Evolutionary conservation across 1,140 invertebrate genomes (phyloP).

Genomic region (Himalopsyche phryganea): DNA sequence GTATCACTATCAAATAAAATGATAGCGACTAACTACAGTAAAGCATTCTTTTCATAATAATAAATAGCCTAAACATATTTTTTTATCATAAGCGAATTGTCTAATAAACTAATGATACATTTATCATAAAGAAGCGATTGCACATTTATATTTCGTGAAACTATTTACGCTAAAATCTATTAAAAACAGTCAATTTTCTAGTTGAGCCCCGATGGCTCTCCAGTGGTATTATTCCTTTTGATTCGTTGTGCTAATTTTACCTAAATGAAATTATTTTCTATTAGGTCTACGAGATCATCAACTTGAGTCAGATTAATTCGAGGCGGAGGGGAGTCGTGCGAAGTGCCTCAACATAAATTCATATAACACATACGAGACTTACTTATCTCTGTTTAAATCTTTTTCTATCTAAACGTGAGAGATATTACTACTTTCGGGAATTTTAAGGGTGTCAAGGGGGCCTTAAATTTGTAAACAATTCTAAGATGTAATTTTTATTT

Average conservation of each 20-base stretch:
- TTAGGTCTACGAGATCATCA: too few species aligned
- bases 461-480: too few species aligned
- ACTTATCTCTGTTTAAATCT: too few species aligned
- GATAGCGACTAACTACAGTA: conserved; percentile 9
- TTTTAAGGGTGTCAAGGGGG: too few species aligned
- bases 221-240: conserved; percentile 3
- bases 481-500: too few species aligned
- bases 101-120: conserved; percentile 13
- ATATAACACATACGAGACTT: too few species aligned
- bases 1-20: conserved; percentile 5
- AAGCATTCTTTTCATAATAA: conserved; percentile 6
- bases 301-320: too few species aligned
- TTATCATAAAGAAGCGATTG: conserved; percentile 12
- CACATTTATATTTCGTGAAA: conserved; percentile 3
- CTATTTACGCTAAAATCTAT: conserved; percentile 14
- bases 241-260: conserved; percentile 22
- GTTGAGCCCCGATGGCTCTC: not conserved
- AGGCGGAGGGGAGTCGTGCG: too few species aligned
- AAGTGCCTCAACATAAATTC: too few species aligned
- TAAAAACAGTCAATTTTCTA: conserved; percentile 19
- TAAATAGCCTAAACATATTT: too few species aligned
- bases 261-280: conserved; percentile 7
- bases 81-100: conserved; percentile 16
- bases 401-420: too few species aligned
- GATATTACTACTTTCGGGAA: too few species aligned